Percentiles rank a stretch among this genome's conserved stretches.
Evolutionary conservation across 2,888 invertebrate genomes (phyloP).

Genomic region (Meganola albula): DNA sequence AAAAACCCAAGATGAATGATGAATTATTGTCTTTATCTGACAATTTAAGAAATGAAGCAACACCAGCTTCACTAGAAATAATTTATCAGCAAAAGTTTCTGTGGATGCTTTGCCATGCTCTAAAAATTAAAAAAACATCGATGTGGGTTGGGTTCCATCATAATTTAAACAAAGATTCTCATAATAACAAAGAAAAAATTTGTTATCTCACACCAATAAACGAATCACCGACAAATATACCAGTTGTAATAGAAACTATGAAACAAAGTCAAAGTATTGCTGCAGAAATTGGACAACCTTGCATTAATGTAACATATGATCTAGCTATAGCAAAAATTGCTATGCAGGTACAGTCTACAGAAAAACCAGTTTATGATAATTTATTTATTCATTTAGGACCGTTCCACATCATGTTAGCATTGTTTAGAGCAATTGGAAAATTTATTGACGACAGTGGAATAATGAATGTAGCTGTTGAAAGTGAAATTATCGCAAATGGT

Average conservation of each 20-base stretch:
- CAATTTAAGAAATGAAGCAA: too few species aligned
- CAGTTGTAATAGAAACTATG: slow-evolving; percentile 33
- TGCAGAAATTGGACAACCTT: slow-evolving; percentile 23
- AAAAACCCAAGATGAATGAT: too few species aligned
- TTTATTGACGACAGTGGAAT: slow-evolving; percentile 37
- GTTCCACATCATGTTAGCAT: slow-evolving; percentile 35
- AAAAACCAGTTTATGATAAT: slow-evolving; percentile 26
- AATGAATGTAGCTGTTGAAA: slow-evolving; percentile 32
- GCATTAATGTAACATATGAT: slow-evolving; percentile 36
- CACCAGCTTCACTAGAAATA: neutral
- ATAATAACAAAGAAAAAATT: too few species aligned
- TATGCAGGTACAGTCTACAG: slow-evolving; percentile 28
- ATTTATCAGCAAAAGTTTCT: too few species aligned
- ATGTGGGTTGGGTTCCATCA: neutral
- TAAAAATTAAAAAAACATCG: too few species aligned
- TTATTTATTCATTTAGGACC: slow-evolving; percentile 33
- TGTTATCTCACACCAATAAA: slow-evolving; percentile 29
- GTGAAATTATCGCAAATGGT: slow-evolving; percentile 32
- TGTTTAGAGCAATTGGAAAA: slow-evolving; percentile 38
- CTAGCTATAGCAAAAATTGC: slow-evolving; percentile 35
- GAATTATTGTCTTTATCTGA: neutral
- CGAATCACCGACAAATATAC: slow-evolving; percentile 24
- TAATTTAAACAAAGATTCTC: too few species aligned
- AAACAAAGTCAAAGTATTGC: slow-evolving; percentile 7
- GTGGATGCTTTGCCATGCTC: too few species aligned